Evolutionary conservation across 2,797 vertebrate genomes (phyloP), one percentile per base, ranked within the genome.

Genomic region (Tympanoctomys barrerae): DNA sequence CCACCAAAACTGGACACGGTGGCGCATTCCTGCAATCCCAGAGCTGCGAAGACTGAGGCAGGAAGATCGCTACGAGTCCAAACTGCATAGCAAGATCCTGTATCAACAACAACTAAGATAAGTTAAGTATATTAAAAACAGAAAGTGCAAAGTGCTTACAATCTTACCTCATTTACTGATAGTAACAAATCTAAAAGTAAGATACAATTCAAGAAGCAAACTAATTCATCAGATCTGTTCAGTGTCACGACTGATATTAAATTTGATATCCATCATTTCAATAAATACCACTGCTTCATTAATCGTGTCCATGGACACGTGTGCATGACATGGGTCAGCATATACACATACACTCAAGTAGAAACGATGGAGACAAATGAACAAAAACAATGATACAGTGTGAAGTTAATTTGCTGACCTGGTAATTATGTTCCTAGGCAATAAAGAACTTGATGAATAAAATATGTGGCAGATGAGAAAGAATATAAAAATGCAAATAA

Each of bases 341-440:
- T 36, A 11, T 11, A 19, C 14, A 49, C 5, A 62, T 33, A 85
- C 26, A 82, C 57, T 68, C 61, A 39, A 52, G 66, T 57, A 31
- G 1, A 75, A 91, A 80, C 61, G 28, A 24, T 4, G 1, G 42
- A 42, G 8, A 68, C 49, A 73, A 0, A 64, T 33, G 5, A 19
- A 39, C 19, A 54, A 87, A 68, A 96, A 49, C 12, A 79, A 64
- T 31, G 71, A 73, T 57, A 75, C 0, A 11, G 54, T 62, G 9
- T 36, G 89, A 54, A 92, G 80, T 89, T 82, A 66, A 31, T 91
- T 85, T 90, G 7, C 54, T 79, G 91, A 24, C 7, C 7, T 94
- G 22, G 9, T 61, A 39, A 10, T 66, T 62, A 78, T 42, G 33
- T 7, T 18, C 26, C n/a, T 94, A 64, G 22, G 11, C 71, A 70